phyloP scores from a whole-genome alignment of 2,888 invertebrate genomes.

The Dolomedes plantarius region DNA sequence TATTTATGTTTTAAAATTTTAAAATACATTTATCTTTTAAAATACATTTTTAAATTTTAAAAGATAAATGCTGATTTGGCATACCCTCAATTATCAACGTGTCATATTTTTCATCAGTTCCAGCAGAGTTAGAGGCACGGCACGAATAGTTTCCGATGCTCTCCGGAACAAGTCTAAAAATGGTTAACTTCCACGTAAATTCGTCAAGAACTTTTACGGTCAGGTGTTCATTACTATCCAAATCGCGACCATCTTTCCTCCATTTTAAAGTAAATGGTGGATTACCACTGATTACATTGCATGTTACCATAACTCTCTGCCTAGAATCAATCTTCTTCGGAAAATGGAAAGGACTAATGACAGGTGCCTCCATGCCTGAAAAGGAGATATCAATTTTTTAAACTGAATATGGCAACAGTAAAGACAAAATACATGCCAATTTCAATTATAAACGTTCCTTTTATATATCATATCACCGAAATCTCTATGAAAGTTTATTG shows the following conservation, averaged over 20 bases:
- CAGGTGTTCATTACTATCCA: not conserved
- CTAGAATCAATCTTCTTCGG: not conserved
- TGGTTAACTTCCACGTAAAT: conserved; percentile 21
- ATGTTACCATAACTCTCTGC: conserved; percentile 20
- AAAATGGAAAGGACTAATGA: conserved; percentile 1
- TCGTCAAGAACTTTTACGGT: not conserved
- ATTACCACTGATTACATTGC: conserved; percentile 46
- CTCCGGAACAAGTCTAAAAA: conserved; percentile 10
- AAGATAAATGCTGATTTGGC: too few species aligned
- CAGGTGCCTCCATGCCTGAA: not conserved
- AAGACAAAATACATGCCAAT: too few species aligned
- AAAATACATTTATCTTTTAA: too few species aligned
- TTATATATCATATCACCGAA: too few species aligned
- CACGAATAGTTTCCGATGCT: conserved; percentile 15
- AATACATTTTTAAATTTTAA: too few species aligned
- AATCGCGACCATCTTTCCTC: conserved; percentile 54
- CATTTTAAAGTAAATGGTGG: conserved; percentile 68
- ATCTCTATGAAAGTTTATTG: too few species aligned
- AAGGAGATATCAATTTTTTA: too few species aligned
- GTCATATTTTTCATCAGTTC: conserved; percentile 9
- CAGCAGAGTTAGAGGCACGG: conserved; percentile 3
- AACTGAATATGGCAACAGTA: too few species aligned
- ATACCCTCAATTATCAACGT: not conserved
- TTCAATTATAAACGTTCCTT: too few species aligned
- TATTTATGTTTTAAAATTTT: too few species aligned